These are phyloP conservation scores for Sylvia borin DNA, from an alignment of 2,797 vertebrate species.

Conservation along the genomic window DNA sequence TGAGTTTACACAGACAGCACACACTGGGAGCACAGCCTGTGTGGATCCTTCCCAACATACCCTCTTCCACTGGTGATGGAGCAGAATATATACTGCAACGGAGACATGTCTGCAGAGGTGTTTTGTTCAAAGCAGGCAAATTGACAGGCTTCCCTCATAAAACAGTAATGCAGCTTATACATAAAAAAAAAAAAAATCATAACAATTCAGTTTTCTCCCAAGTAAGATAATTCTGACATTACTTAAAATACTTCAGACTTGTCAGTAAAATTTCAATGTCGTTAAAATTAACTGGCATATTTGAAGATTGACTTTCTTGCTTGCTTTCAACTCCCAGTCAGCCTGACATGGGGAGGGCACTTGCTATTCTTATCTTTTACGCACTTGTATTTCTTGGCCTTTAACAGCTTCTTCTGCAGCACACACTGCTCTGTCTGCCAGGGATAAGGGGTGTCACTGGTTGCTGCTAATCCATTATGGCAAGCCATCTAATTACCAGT, in stretches of 20 bases:
- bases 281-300: conserved; percentile 69
- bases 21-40: rapidly evolving
- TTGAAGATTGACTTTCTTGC: conserved; percentile 63
- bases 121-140: conserved; percentile 36
- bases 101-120: background rate
- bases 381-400: conserved; percentile 65
- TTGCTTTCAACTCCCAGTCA: conserved; percentile 60
- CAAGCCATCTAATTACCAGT: conserved; percentile 54
- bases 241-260: conserved; percentile 70
- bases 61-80: background rate
- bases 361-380: conserved; percentile 65
- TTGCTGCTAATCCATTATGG: conserved; percentile 66
- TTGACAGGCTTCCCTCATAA: conserved; percentile 32
- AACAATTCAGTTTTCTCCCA: conserved; percentile 45
- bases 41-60: rapidly evolving
- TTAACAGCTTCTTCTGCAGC: conserved; percentile 35
- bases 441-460: conserved; percentile 64
- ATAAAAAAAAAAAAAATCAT: conserved; percentile 21
- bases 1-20: rapidly evolving
- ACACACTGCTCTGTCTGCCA: conserved; percentile 41
- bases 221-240: conserved; percentile 53
- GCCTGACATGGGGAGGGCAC: conserved; percentile 49
- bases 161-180: conserved; percentile 26
- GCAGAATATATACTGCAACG: background rate
- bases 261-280: conserved; percentile 61